Evolutionary conservation across 2,888 invertebrate species (phyloP).

Genomic region (Nipponacmea schrenckii): DNA sequence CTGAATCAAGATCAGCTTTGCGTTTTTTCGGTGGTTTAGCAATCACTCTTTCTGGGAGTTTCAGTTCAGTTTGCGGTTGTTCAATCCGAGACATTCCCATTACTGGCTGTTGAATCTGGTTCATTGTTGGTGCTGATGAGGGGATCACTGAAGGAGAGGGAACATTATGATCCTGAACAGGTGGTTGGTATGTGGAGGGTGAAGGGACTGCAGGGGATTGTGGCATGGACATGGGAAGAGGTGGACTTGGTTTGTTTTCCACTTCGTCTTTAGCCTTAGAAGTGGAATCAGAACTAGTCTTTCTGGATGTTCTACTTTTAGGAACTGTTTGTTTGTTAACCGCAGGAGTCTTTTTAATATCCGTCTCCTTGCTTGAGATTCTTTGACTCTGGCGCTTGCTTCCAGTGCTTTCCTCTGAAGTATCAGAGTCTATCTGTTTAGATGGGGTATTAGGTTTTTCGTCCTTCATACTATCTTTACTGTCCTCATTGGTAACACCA

Average conservation of each 20-base stretch:
- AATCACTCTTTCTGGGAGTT: constrained; percentile 44
- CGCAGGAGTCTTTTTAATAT: background rate
- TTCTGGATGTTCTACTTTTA: background rate
- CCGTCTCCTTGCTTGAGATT: constrained; percentile 14
- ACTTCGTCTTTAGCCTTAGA: background rate
- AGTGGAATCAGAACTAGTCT: constrained; percentile 6
- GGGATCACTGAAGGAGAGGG: background rate
- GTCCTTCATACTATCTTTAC: constrained; percentile 6
- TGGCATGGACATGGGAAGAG: background rate
- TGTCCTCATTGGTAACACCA: constrained; percentile 17
- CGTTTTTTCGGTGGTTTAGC: constrained; percentile 92
- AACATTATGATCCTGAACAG: no score
- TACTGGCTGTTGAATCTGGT: background rate
- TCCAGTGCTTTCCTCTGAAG: background rate
- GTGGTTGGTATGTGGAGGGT: background rate
- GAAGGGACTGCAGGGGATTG: background rate
- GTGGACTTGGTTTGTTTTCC: background rate
- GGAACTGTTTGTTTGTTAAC: background rate
- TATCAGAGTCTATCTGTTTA: background rate
- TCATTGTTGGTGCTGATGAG: background rate
- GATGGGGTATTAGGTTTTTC: constrained; percentile 15
- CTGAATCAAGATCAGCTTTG: constrained; percentile 70
- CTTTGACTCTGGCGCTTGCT: constrained; percentile 19
- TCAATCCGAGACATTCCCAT: constrained; percentile 16
- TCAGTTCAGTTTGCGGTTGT: constrained; percentile 34